Conservation (phyloP, 2,888 invertebrate species). For the Melangyna quadrimaculata region DNA sequence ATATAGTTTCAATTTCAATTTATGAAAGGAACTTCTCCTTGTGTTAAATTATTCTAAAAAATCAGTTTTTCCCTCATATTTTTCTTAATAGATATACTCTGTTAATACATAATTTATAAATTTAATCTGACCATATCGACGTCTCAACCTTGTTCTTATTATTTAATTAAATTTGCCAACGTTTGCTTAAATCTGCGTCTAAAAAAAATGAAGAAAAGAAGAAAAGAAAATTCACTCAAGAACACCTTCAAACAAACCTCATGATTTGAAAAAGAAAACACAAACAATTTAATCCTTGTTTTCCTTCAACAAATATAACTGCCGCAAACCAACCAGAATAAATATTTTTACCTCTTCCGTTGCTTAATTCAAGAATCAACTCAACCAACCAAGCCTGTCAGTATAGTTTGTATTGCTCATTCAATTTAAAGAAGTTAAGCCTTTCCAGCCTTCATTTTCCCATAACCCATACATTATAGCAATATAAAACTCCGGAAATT, state of each 20-base stretch:
- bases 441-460: conserved; percentile 48
- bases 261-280: neutral
- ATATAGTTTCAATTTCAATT: no score
- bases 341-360: conserved; percentile 62
- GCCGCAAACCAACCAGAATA: conserved; percentile 41
- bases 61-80: no score
- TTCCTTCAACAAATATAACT: conserved; percentile 2
- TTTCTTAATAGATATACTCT: neutral
- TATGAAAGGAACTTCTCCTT: no score
- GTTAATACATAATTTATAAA: neutral
- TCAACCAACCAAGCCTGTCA: conserved; percentile 39
- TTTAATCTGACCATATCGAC: neutral
- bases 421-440: conserved; percentile 65
- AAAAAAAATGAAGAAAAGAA: neutral
- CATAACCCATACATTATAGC: conserved; percentile 27
- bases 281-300: conserved; percentile 48
- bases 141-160: neutral
- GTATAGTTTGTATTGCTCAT: conserved; percentile 61
- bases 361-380: conserved; percentile 62
- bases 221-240: neutral
- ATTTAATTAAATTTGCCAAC: neutral
- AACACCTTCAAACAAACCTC: conserved; percentile 2
- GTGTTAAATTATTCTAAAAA: no score
- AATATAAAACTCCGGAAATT: conserved; percentile 65
- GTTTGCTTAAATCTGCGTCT: neutral